Evolutionary conservation across 2,797 vertebrate genomes (phyloP), one percentile per base, ranked within the genome.

Genomic region (Melanotaenia trifasciata): DNA sequence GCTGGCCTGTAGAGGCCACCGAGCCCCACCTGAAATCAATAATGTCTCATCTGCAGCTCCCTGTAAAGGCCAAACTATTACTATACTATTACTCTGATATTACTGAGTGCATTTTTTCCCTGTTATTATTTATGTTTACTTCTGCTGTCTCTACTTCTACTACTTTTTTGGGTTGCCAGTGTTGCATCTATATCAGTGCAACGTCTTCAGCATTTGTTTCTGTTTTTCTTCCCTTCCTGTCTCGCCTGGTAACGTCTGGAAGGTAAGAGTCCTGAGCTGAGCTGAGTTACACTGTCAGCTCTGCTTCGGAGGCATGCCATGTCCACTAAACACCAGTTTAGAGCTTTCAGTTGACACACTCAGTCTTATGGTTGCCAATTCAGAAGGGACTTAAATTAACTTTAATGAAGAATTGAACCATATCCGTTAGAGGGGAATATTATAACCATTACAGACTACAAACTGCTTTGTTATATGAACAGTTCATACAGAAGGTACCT

Each of bases 251-350:
- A 38, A 70, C 84, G 68, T 57, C 0, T 76, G 67, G 33, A 84
- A 92, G 92, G 92, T 93, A 91, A 93, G 91, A 81, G 51, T 69
- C 54, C 58, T 61, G 1, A 30, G 16, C 74, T 53, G 62, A 30
- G 53, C 54, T 69, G 20, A 50, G 24, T 43, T 56, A 4, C 47
- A 8, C 51, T 12, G 22, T 22, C 32, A 10, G 56, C 26, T 58
- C 74, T 78, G 30, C 22, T 30, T 40, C 26, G 18, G 40, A 80
- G 28, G 68, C 75, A 66, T 77, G 59, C 6, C 50, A 20, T 43
- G 57, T 60, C 70, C 30, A 45, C 30, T 11, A 38, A 64, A 12
- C 40, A 3, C 1, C 58, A 9, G 43, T 1, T 14, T 33, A 56
- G n/a, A 2, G 56, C 72, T 77, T 64, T 56, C 16, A 28, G 53